Conservation (phyloP, 2,797 vertebrate species). For the Margarornis squamiger region DNA sequence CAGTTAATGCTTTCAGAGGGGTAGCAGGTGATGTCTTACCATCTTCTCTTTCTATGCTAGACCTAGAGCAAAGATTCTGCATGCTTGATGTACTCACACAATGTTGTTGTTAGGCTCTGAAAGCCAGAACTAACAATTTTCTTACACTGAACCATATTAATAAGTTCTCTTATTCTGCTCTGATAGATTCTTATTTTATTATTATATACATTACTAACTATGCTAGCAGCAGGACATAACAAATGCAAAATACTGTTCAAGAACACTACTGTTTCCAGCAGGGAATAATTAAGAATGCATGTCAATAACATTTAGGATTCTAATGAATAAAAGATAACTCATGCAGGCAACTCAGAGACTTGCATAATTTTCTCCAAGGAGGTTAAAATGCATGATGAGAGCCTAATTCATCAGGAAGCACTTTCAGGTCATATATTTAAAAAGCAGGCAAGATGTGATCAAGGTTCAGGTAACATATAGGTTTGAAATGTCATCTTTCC, state of each 20-base stretch:
- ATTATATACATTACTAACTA: slow-evolving; percentile 64
- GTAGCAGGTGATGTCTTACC: background rate
- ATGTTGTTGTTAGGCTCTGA: background rate
- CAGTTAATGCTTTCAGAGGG: background rate
- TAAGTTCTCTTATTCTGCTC: slow-evolving; percentile 40
- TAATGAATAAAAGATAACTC: slow-evolving; percentile 73
- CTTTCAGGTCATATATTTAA: slow-evolving; percentile 38
- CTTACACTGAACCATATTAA: slow-evolving; percentile 23
- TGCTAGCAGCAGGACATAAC: slow-evolving; percentile 58
- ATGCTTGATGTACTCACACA: background rate
- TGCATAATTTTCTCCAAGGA: slow-evolving; percentile 65
- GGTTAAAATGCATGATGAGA: slow-evolving; percentile 46
- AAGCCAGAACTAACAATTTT: slow-evolving; percentile 40
- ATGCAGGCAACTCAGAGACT: slow-evolving; percentile 21
- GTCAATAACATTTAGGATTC: slow-evolving; percentile 71
- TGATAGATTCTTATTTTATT: slow-evolving; percentile 47
- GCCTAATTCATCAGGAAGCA: slow-evolving; percentile 34
- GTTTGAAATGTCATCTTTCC: slow-evolving; percentile 24
- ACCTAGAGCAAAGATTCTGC: background rate
- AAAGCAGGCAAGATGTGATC: slow-evolving; percentile 33
- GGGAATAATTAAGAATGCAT: slow-evolving; percentile 72
- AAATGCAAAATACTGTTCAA: slow-evolving; percentile 66
- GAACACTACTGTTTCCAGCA: slow-evolving; percentile 58
- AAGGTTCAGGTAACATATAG: background rate
- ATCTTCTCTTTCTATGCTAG: background rate